phyloP scores from a whole-genome alignment of 2,113 vertebrate species.

The Burhinus oedicnemus region DNA sequence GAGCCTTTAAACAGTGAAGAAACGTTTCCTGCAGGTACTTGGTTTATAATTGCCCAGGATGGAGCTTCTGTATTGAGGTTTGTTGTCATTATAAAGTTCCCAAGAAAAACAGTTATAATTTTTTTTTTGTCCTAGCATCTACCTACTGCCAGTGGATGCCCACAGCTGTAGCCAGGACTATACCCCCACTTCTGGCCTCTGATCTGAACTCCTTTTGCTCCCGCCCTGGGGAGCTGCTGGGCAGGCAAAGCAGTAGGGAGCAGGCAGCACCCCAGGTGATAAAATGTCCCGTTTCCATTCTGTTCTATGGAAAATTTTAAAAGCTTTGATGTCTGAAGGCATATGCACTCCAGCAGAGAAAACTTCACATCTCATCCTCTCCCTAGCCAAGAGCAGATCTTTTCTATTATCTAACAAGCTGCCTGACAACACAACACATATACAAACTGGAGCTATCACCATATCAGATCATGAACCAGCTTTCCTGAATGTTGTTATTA shows the following conservation, averaged over 20 bases:
- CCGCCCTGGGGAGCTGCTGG: not conserved
- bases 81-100: not conserved
- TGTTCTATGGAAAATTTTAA: constrained; percentile 23
- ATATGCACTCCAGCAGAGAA: constrained; percentile 62
- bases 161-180: not conserved
- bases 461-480: not conserved
- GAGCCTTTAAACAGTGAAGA: not conserved
- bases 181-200: not conserved
- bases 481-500: not conserved
- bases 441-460: not conserved
- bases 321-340: constrained; percentile 57
- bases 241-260: constrained; percentile 19
- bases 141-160: not conserved
- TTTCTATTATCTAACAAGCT: constrained; percentile 28
- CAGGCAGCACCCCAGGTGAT: constrained; percentile 58
- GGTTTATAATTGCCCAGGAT: not conserved
- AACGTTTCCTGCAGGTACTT: not conserved
- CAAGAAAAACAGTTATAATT: not conserved
- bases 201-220: constrained; percentile 31
- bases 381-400: constrained; percentile 2
- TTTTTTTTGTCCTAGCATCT: not conserved
- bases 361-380: constrained; percentile 46
- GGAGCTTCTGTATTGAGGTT: not conserved
- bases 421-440: constrained; percentile 14
- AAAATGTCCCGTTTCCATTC: constrained; percentile 55